Percentiles rank a stretch among this genome's conserved stretches.
These are phyloP conservation scores for Muscicapa adusta DNA, from an alignment of 2,113 vertebrate species.

Conservation along the genomic window DNA sequence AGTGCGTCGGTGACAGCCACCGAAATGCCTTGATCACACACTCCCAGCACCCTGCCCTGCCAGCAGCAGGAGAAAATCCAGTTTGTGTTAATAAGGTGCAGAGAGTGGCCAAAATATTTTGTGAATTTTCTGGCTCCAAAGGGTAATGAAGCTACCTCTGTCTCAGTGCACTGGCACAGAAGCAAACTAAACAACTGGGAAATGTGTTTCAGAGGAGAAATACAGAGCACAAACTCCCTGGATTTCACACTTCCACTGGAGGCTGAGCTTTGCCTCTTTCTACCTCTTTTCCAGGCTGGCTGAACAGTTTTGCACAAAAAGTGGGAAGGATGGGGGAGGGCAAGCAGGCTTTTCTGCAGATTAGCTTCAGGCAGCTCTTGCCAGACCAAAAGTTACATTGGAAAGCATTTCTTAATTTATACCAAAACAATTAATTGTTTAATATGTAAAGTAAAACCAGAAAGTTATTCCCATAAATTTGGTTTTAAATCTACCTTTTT, in stretches of 20 bases:
- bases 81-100: slow-evolving; percentile 32
- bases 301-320: neutral
- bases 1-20: neutral
- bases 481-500: neutral
- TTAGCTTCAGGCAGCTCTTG: neutral
- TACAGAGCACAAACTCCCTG: neutral
- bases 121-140: neutral
- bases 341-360: neutral
- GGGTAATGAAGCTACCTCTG: slow-evolving; percentile 41
- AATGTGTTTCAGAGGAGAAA: neutral
- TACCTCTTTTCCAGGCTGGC: neutral
- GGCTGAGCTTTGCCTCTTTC: neutral
- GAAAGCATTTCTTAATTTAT: neutral
- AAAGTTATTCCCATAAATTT: neutral
- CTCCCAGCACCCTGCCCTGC: neutral
- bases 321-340: neutral
- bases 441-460: neutral
- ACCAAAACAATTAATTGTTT: slow-evolving; percentile 1
- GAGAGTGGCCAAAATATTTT: slow-evolving; percentile 40
- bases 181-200: slow-evolving; percentile 33
- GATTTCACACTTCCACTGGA: neutral
- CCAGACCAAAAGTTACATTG: neutral
- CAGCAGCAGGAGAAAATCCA: slow-evolving; percentile 5
- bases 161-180: neutral
- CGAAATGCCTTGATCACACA: neutral